These are phyloP conservation scores for Thysanoteuthis rhombus DNA, from an alignment of 2,888 invertebrate genomes.

Conservation along the genomic window DNA sequence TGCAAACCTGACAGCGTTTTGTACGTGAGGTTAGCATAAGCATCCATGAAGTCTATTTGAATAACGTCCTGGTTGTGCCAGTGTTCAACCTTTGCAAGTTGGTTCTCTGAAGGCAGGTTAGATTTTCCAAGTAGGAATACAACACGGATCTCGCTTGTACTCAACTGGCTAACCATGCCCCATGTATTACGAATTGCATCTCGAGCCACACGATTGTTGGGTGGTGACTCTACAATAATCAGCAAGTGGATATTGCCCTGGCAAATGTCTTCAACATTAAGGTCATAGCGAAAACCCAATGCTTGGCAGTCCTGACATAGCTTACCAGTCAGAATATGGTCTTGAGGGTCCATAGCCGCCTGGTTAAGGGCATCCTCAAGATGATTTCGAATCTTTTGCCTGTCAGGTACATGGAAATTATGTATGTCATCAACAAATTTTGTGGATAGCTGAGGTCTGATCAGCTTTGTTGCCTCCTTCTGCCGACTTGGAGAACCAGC, in stretches of 20 bases:
- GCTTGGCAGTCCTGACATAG: conserved; percentile 16
- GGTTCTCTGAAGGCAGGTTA: conserved; percentile 27
- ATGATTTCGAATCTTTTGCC: neutral
- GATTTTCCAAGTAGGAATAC: conserved; percentile 46
- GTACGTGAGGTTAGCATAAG: conserved; percentile 54
- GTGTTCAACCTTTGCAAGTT: conserved; percentile 32
- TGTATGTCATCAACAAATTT: conserved; percentile 27
- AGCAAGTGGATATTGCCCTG: conserved; percentile 40
- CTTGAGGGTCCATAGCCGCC: conserved; percentile 15
- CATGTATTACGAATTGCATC: conserved; percentile 49
- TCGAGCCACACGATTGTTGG: conserved; percentile 39
- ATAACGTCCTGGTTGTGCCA: conserved; percentile 44
- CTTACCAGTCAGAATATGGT: conserved; percentile 34
- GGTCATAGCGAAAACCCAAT: neutral
- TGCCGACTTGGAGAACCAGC: neutral
- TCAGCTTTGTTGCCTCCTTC: neutral
- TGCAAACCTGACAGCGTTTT: conserved; percentile 50
- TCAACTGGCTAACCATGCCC: conserved; percentile 43
- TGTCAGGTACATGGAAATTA: conserved; percentile 20
- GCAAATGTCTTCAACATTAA: conserved; percentile 38
- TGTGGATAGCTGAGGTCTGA: neutral
- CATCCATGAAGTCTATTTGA: conserved; percentile 48
- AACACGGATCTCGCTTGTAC: conserved; percentile 37
- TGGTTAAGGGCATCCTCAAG: neutral
- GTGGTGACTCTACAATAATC: conserved; percentile 45